A percentile compares a stretch with the other conserved stretches of the same genome.
phyloP scores from a whole-genome alignment of 2,888 invertebrate genomes.

The Amiota communis region DNA sequence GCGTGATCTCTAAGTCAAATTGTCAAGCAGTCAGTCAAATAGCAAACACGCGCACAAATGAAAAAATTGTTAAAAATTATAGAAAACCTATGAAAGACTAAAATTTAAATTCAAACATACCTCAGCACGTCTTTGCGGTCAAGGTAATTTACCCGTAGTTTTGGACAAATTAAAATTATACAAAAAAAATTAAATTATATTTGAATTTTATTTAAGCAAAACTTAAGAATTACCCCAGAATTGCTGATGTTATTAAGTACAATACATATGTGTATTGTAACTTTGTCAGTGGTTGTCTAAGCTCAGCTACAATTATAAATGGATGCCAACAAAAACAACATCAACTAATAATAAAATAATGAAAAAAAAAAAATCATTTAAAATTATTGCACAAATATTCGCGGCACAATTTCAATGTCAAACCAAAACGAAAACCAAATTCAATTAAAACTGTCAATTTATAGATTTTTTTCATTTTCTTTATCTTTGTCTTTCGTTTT shows the following conservation, averaged over 20 bases:
- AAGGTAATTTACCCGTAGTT: conserved; percentile 34
- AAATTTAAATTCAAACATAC: neutral
- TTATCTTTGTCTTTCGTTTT: neutral
- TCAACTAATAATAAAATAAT: neutral
- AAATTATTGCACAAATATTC: conserved; percentile 34
- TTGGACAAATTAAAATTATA: conserved; percentile 20
- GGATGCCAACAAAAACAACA: too few species aligned
- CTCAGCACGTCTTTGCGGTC: conserved; percentile 37
- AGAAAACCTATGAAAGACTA: neutral
- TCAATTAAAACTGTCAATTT: too few species aligned
- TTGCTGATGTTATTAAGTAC: too few species aligned
- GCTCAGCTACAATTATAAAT: too few species aligned
- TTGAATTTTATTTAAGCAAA: conserved; percentile 16
- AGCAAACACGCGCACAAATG: conserved; percentile 3
- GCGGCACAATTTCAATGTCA: conserved; percentile 58
- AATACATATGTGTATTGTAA: too few species aligned
- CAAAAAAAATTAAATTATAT: conserved; percentile 12
- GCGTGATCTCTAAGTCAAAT: conserved; percentile 44
- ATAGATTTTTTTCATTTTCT: too few species aligned
- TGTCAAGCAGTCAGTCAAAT: conserved; percentile 9
- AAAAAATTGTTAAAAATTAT: neutral
- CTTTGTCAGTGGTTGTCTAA: too few species aligned
- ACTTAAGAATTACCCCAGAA: too few species aligned
- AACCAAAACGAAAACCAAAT: conserved; percentile 13
- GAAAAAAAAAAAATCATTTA: conserved; percentile 1